Percentiles rank a stretch among this genome's conserved stretches.
phyloP scores from a whole-genome alignment of 2,888 invertebrate genomes.

The Apoderus coryli region DNA sequence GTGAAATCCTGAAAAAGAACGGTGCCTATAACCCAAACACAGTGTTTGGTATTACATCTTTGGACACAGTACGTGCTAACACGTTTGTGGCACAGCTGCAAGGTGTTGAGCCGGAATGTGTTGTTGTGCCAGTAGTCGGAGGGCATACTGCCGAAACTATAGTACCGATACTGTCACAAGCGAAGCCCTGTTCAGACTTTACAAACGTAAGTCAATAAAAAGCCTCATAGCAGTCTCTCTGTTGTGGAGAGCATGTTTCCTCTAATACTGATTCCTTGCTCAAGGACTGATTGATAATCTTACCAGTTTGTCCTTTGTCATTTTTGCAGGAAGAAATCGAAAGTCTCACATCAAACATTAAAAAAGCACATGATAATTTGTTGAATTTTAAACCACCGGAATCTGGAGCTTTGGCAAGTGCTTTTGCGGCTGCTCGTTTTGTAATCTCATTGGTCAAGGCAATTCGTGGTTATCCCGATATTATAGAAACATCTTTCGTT shows the following conservation, averaged over 20 bases:
- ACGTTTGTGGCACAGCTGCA: constrained; percentile 54
- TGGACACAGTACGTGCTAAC: constrained; percentile 60
- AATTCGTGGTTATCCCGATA: constrained; percentile 25
- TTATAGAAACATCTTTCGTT: constrained; percentile 29
- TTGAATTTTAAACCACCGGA: constrained; percentile 46
- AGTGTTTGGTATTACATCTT: constrained; percentile 59
- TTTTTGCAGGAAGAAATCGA: constrained; percentile 27
- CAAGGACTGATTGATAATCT: too few relatives aligned
- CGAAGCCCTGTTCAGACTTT: constrained; percentile 35
- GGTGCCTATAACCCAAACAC: constrained; percentile 46
- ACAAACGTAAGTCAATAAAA: constrained; percentile 25
- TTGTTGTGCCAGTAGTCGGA: constrained; percentile 61
- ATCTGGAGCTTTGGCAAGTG: constrained; percentile 44
- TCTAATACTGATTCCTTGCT: too few relatives aligned
- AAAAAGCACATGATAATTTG: constrained; percentile 49
- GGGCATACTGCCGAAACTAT: constrained; percentile 62
- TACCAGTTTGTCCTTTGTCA: constrained; percentile 2
- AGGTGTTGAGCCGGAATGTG: constrained; percentile 46
- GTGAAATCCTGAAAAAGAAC: constrained; percentile 48
- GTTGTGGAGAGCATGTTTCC: too few relatives aligned
- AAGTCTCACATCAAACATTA: constrained; percentile 28
- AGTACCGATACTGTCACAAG: constrained; percentile 62
- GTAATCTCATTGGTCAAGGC: constrained; percentile 42
- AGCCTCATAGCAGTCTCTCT: too few relatives aligned
- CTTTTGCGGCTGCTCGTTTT: constrained; percentile 47